Conservation (phyloP, 1,140 invertebrate genomes). For the Fopius arisanus region DNA sequence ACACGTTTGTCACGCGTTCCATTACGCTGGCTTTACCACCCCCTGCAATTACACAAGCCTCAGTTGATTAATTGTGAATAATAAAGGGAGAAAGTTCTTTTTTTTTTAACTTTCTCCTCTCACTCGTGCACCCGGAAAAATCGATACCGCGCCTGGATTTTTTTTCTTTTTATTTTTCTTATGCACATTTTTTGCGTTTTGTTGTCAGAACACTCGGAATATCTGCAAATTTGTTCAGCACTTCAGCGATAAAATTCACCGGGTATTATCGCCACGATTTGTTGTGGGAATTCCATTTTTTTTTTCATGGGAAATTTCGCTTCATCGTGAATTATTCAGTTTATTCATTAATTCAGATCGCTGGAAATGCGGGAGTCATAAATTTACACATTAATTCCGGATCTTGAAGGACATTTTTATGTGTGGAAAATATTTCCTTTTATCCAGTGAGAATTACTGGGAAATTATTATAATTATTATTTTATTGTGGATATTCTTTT, state of each 20-base stretch:
- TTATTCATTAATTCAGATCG: neutral
- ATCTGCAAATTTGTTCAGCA: neutral
- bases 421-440: too few species aligned
- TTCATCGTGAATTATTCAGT: neutral
- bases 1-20: constrained; percentile 83
- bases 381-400: neutral
- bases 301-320: neutral
- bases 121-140: neutral
- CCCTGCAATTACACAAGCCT: constrained; percentile 40
- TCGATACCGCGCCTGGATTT: neutral
- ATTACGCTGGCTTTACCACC: constrained; percentile 75
- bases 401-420: too few species aligned
- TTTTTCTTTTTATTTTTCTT: neutral
- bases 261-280: neutral
- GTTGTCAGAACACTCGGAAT: neutral
- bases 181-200: neutral
- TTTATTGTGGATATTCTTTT: too few species aligned
- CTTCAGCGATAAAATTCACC: neutral
- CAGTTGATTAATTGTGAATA: neutral
- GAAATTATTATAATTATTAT: too few species aligned
- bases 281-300: neutral
- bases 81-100: neutral
- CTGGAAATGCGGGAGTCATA: neutral
- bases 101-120: neutral
- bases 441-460: neutral